Conservation (phyloP, 2,113 vertebrate species). For the Calyptomena viridis region DNA sequence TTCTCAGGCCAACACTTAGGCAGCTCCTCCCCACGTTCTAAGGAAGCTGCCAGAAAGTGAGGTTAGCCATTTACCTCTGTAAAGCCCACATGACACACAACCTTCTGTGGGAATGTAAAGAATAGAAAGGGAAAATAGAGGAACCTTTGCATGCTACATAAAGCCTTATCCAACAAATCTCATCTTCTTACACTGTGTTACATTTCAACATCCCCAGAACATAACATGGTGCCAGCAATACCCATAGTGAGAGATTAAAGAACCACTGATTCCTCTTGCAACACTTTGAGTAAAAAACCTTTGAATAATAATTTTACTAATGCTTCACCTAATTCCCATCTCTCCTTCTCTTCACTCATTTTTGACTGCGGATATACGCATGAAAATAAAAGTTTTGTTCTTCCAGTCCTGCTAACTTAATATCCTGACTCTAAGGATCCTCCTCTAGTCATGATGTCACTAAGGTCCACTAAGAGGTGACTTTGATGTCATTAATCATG, state of each 20-base stretch:
- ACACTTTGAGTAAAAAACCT: background rate
- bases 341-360: background rate
- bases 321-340: background rate
- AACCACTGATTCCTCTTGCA: background rate
- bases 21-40: background rate
- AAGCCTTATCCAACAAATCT: constrained; percentile 15
- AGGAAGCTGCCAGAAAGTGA: constrained; percentile 18
- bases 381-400: constrained; percentile 11
- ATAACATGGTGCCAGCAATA: background rate
- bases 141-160: constrained; percentile 28
- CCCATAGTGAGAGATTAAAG: constrained; percentile 29
- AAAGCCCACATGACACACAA: constrained; percentile 3
- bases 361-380: background rate
- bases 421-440: background rate
- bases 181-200: background rate
- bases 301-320: constrained; percentile 16
- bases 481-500: constrained; percentile 1
- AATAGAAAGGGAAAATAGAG: constrained; percentile 8
- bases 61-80: background rate
- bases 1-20: background rate
- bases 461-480: background rate
- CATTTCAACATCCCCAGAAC: background rate
- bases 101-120: constrained; percentile 49
- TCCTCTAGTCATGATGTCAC: background rate
- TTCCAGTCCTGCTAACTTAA: background rate